Percentiles rank a stretch among this genome's conserved stretches.
These are phyloP conservation scores for Smithornis capensis DNA, from an alignment of 2,113 vertebrate species.

Conservation along the genomic window DNA sequence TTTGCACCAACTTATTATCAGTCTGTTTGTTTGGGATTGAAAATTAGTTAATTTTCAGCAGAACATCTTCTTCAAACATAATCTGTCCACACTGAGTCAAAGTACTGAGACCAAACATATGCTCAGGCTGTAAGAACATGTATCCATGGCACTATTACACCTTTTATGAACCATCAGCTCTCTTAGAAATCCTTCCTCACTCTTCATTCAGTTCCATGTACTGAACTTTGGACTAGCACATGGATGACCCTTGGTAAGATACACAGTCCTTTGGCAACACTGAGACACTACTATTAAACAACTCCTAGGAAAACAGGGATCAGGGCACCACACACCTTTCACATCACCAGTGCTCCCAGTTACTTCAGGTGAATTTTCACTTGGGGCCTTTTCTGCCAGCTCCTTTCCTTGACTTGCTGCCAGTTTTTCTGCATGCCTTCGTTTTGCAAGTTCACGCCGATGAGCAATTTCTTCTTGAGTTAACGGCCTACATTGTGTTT, in stretches of 20 bases:
- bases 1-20: not conserved
- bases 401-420: slow-evolving; percentile 67
- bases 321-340: slow-evolving; percentile 56
- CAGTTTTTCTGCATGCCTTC: slow-evolving; percentile 84
- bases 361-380: slow-evolving; percentile 8
- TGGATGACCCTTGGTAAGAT: no score
- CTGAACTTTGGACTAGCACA: not conserved
- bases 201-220: accelerated
- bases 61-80: not conserved
- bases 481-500: slow-evolving; percentile 77
- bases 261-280: not conserved
- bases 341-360: not conserved
- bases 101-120: not conserved
- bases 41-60: not conserved
- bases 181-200: not conserved
- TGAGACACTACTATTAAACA: not conserved
- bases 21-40: accelerated
- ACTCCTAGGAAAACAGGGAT: not conserved
- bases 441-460: slow-evolving; percentile 81
- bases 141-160: not conserved
- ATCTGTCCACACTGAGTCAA: not conserved
- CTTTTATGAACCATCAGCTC: not conserved
- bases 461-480: slow-evolving; percentile 87
- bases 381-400: not conserved
- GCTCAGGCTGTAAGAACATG: not conserved